Evolutionary conservation across 1,140 invertebrate genomes (phyloP), one percentile per base, ranked within the genome.

Genomic region (Sinonovacula constricta): DNA sequence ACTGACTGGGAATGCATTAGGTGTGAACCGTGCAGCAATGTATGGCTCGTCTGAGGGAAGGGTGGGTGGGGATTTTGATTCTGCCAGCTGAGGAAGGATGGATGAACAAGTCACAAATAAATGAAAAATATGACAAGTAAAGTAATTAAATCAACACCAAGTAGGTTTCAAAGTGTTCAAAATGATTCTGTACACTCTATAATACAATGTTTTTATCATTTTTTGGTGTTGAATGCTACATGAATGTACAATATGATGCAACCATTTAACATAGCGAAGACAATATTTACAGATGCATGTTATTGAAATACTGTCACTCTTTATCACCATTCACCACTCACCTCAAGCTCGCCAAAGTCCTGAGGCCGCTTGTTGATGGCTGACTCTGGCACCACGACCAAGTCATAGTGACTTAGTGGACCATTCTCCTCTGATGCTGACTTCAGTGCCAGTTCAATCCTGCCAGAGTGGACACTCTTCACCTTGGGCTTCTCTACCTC

Each of bases 391-490:
- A 99, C 97, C 49, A 99, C 97, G 81, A 99, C 95, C 70, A 99
- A 90, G 90, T 96, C 98, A 90, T 99, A 99, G 92, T 99, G 97
- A 62, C 96, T 97, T 74, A 99, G 98, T 0, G 97, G 97, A n/a
- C 98, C 98, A 89, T 99, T 99, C 91, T 99, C 97, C 92, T 99
- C 98, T 0, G 97, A 98, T 0, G 98, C 98, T 92, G 97, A 96
- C 2, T 96, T 96, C 83, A 99, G 90, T 79, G 97, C 96, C 18
- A 99, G 95, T 63, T 95, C 94, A 79, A 99, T 96, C 91, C 96
- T 96, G 88, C 96, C 95, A 0, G 94, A 93, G 86, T 95, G 95
- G 26, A 96, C 95, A 2, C 96, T 95, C 86, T 96, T 97, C 87
- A 98, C 97, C 86, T 97, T 96, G 0, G 98, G 97, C 87, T 97